Conservation (phyloP, 2,888 invertebrate genomes). For the Andricus quercusramuli region DNA sequence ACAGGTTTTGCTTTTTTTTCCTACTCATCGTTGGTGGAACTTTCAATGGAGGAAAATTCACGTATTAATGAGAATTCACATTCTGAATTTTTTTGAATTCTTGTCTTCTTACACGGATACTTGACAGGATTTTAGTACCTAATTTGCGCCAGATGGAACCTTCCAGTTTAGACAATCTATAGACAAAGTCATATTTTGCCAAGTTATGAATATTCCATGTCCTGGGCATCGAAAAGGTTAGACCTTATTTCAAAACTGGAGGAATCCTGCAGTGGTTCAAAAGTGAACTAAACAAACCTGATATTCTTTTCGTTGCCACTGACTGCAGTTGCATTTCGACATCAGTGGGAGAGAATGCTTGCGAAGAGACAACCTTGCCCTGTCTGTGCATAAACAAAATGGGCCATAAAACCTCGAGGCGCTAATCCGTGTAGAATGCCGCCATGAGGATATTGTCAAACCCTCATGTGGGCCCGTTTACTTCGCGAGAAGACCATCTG, state of each 20-base stretch:
- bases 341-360: slow-evolving; percentile 26
- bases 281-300: neutral
- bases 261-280: neutral
- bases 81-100: too few species aligned
- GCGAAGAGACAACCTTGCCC: slow-evolving; percentile 50
- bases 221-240: neutral
- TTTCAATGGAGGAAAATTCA: too few species aligned
- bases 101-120: too few species aligned
- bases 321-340: slow-evolving; percentile 4
- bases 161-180: too few species aligned
- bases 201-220: too few species aligned
- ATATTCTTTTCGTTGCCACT: neutral
- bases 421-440: slow-evolving; percentile 62
- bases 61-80: too few species aligned
- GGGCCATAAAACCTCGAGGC: slow-evolving; percentile 59
- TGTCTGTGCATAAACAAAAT: slow-evolving; percentile 62
- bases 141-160: too few species aligned
- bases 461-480: slow-evolving; percentile 64
- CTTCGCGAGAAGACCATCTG: slow-evolving; percentile 68
- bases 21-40: too few species aligned
- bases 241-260: neutral
- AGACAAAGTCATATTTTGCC: too few species aligned
- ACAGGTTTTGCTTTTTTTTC: too few species aligned
- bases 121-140: too few species aligned
- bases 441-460: slow-evolving; percentile 71